Base-by-base conservation (phyloP, 2,888 invertebrate genomes). In the Drosophila algonquin region DNA sequence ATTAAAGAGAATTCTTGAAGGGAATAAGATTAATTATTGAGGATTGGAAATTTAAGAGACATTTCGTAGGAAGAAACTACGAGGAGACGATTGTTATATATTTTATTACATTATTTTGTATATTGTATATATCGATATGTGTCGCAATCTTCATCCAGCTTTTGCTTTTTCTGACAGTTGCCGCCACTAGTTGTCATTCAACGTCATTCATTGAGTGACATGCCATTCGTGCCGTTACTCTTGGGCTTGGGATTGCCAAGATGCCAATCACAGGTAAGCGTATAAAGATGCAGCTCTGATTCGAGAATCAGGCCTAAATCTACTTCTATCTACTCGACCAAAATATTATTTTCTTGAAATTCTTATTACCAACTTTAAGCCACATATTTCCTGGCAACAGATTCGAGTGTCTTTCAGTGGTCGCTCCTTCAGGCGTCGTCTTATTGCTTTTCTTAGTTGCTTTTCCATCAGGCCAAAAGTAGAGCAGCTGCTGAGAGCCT, bases 401-500 rank as follows among this genome's bases (percentile, higher is more conserved):
- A 10, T 18, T 14, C 21, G 7, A 16, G 7, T 58, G 3, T 58
- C 35, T 50, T 3, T 32, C n/a, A 46, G 53, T 61, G 52, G 30
- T 45, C 14, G 18, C 32, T 54, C 27, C 35, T 18, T 18, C 18
- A 1, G 21, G 3, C 21, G 21, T 21, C n/a, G 21, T 30, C 14
- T 50, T n/a, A 24, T 32, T 16, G 21, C 9, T 48, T 50, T 48
- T 51, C 40, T 48, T 62, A 9, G 30, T 45, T 21, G 50, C 12
- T 50, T 18, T 55, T 54, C n/a, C 56, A 67, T 67, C 68, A 67
- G 56, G 55, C 50, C 27, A 54, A 67, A 65, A 67, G 65, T 56
- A 32, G 67, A 67, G 50, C 50, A 67, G 67, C 55, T 65, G 50
- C 27, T 35, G 55, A 32, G 67, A 54, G 55, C 45, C 65, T 55